Percentiles rank a stretch among this genome's conserved stretches.
Evolutionary conservation across 2,888 invertebrate species (phyloP).

Genomic region (Tenthredo mesomela): DNA sequence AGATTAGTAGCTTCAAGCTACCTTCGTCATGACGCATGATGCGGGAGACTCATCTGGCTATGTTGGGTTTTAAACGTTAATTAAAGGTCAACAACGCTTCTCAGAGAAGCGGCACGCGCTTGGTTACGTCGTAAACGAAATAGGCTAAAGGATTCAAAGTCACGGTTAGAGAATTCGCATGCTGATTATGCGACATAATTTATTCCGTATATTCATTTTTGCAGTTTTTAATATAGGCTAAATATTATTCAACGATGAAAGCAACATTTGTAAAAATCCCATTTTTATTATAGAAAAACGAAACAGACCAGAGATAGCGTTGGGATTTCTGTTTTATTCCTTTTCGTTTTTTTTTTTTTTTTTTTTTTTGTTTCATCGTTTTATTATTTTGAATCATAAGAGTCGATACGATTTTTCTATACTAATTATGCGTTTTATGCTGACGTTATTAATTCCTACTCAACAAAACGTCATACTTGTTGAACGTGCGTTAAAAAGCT

Average conservation of each 20-base stretch:
- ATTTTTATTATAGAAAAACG: neutral
- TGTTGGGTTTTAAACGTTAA: constrained; percentile 8
- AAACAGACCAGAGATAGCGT: neutral
- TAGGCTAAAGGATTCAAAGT: constrained; percentile 23
- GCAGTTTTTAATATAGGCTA: neutral
- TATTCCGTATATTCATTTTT: neutral
- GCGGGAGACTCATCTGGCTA: neutral
- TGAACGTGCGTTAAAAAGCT: neutral
- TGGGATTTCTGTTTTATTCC: constrained; percentile 9
- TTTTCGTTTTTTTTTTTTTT: no score
- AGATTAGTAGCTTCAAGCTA: constrained; percentile 26
- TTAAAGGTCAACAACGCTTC: constrained; percentile 16
- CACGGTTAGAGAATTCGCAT: constrained; percentile 30
- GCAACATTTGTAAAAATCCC: neutral
- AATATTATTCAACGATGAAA: neutral
- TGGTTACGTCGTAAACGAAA: constrained; percentile 30
- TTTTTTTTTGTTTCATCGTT: constrained; percentile 23
- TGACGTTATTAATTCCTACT: constrained; percentile 10
- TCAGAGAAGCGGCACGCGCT: neutral
- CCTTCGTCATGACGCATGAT: neutral
- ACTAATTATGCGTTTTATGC: neutral
- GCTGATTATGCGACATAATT: neutral
- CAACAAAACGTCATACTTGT: neutral
- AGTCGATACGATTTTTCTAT: constrained; percentile 20
- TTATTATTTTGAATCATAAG: neutral